Evolutionary conservation across 2,888 invertebrate genomes (phyloP), one percentile per base, ranked within the genome.

Genomic region (Morpho achilles): DNA sequence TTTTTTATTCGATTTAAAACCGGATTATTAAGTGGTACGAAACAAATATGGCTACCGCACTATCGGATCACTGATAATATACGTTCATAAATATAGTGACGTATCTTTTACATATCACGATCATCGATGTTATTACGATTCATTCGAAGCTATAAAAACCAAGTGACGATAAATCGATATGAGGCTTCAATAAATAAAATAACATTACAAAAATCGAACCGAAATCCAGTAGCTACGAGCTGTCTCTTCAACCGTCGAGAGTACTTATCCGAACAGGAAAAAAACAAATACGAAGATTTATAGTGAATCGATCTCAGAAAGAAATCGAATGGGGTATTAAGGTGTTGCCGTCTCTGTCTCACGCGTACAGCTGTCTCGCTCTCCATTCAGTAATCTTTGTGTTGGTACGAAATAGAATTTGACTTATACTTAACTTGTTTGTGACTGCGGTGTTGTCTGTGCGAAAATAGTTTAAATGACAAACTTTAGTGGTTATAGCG

Each of bases 291-390:
- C 54, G 67, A 75, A 82, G 84, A 84, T 84, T 83, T 84, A 84
- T 84, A 77, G 81, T 79, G 77, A 80, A 84, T 84, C 82, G 83
- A 85, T 84, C 83, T 78, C 70, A 74, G 74, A 74, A 81, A 75
- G 79, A 77, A 80, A 84, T 83, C 81, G 79, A 79, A 77, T 76
- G 74, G 69, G 32, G 67, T 73, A 71, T 73, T 77, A 76, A 77
- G 76, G 70, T 71, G 73, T 53, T 53, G 7, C 65, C 62, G 42
- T 78, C 74, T 64, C 72, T 53, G 48, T 75, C 69, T 6, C 62
- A 51, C 76, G 8, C 55, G 16, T 10, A 50, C 58, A 7, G 43
- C 60, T 53, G 16, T 78, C 79, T 72, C 75, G 58, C 64, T 76
- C 73, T 70, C 71, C 82, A 80, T 84, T 82, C 80, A 82, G 10